Evolutionary conservation across 2,797 vertebrate genomes (phyloP).

Genomic region (Falco rusticolus): DNA sequence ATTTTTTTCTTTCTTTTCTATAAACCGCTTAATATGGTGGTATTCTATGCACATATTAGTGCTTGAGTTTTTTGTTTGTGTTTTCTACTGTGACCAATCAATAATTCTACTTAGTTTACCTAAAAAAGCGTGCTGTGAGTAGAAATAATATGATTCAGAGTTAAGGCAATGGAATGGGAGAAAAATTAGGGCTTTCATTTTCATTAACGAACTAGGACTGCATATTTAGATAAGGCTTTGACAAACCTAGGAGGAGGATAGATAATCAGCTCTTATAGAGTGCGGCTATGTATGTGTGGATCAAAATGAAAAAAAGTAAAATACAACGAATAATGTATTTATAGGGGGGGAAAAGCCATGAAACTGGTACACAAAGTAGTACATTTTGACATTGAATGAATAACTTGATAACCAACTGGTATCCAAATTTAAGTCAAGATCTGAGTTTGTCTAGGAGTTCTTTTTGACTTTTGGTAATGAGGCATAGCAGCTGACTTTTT

Average conservation of each 20-base stretch:
- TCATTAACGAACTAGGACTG: background rate
- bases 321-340: background rate
- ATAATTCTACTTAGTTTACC: background rate
- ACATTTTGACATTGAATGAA: background rate
- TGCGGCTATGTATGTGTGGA: background rate
- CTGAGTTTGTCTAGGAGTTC: background rate
- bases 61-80: background rate
- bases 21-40: background rate
- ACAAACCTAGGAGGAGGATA: background rate
- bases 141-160: background rate
- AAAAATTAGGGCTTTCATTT: background rate
- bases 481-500: background rate
- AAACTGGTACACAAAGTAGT: background rate
- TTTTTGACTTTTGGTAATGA: background rate
- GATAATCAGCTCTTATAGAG: background rate
- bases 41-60: background rate
- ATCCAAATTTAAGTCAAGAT: background rate
- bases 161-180: background rate
- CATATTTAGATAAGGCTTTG: background rate
- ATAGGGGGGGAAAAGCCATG: accelerated
- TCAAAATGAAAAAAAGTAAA: background rate
- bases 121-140: background rate
- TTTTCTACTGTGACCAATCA: background rate
- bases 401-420: background rate
- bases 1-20: background rate